Evolutionary conservation across 2,888 invertebrate genomes (phyloP).

Genomic region (Troglohyphantes excavatus): DNA sequence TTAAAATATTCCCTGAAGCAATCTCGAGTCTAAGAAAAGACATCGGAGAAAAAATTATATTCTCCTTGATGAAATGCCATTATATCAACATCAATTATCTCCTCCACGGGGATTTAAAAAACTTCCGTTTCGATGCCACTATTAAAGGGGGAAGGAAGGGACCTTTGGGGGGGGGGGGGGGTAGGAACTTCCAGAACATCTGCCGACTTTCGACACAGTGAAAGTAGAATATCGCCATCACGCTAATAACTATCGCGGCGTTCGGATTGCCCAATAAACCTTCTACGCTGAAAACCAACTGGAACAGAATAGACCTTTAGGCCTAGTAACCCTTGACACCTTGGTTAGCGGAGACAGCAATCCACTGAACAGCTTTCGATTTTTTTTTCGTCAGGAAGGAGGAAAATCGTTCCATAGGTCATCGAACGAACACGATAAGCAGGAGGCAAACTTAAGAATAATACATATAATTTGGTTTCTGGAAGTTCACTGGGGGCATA

Average conservation of each 20-base stretch:
- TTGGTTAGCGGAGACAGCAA: not conserved
- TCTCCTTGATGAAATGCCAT: constrained; percentile 19
- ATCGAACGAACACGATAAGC: constrained; percentile 46
- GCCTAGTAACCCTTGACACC: constrained; percentile 65
- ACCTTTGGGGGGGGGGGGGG: not conserved
- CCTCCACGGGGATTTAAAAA: not conserved
- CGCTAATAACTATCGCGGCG: not conserved
- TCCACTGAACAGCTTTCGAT: constrained; percentile 1
- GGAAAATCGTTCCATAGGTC: constrained; percentile 45
- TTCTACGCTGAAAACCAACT: constrained; percentile 11
- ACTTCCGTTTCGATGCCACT: constrained; percentile 12
- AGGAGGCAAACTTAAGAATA: not conserved
- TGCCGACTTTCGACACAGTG: constrained; percentile 44
- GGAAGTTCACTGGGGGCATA: not conserved
- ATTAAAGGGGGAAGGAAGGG: not conserved
- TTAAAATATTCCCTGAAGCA: not conserved
- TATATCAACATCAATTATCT: constrained; percentile 6
- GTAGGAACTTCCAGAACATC: constrained; percentile 29
- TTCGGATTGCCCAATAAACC: constrained; percentile 39
- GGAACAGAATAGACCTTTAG: constrained; percentile 28
- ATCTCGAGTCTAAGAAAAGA: not conserved
- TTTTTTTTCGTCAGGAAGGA: constrained; percentile 40
- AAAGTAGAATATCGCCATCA: constrained; percentile 44
- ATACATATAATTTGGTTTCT: constrained; percentile 5
- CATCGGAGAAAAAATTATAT: not conserved